phyloP scores from a whole-genome alignment of 2,888 invertebrate genomes.

The Dryadula phaetusa region DNA sequence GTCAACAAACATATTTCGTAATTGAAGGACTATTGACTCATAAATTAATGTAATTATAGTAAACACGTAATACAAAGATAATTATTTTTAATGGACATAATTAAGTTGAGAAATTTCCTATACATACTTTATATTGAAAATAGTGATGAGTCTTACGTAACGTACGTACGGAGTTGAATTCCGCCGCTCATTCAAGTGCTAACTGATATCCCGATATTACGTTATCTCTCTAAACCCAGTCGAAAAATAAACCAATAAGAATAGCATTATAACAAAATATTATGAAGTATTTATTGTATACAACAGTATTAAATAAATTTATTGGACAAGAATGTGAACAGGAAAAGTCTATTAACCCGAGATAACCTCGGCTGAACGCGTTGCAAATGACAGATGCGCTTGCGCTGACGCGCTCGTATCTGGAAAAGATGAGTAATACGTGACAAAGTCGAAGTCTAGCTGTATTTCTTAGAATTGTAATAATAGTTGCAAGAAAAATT shows the following conservation, averaged over 20 bases:
- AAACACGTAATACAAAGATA: not conserved
- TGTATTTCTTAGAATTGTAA: not conserved
- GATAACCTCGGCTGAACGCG: slow-evolving; percentile 37
- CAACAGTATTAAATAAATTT: slow-evolving; percentile 3
- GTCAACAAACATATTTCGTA: not conserved
- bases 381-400: slow-evolving; percentile 38
- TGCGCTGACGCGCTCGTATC: slow-evolving; percentile 20
- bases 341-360: slow-evolving; percentile 43
- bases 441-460: slow-evolving; percentile 2
- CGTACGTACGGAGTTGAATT: too few species aligned
- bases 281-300: not conserved
- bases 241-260: too few species aligned
- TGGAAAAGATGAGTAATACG: slow-evolving; percentile 35
- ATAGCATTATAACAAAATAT: too few species aligned
- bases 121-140: not conserved
- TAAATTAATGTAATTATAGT: not conserved
- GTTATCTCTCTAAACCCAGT: too few species aligned
- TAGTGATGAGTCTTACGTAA: too few species aligned
- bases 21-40: slow-evolving; percentile 2
- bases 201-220: too few species aligned
- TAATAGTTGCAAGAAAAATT: not conserved
- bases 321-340: slow-evolving; percentile 31
- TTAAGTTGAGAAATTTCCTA: not conserved
- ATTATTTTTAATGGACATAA: not conserved
- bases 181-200: too few species aligned